Evolutionary conservation across 2,113 vertebrate genomes (phyloP).

Genomic region (Pao palembangensis): DNA sequence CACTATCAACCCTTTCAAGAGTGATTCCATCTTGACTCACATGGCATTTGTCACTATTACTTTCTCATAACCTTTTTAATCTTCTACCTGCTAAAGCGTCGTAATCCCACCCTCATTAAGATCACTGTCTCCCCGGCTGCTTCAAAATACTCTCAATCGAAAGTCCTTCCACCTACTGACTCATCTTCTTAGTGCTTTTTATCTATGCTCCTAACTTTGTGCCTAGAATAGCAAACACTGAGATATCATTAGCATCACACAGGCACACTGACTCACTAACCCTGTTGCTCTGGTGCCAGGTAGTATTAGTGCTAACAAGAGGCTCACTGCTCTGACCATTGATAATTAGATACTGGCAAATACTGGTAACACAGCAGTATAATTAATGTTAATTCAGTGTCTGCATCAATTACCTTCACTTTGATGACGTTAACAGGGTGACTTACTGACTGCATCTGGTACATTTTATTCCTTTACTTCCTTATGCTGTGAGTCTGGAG

Average conservation of each 20-base stretch:
- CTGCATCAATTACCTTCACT: slow-evolving; percentile 39
- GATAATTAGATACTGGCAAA: slow-evolving; percentile 54
- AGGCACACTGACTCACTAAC: slow-evolving; percentile 30
- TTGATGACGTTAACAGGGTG: slow-evolving; percentile 16
- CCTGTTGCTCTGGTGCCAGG: slow-evolving; percentile 46
- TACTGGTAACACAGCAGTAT: slow-evolving; percentile 25
- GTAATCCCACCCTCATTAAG: slow-evolving; percentile 34
- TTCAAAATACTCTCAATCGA: slow-evolving; percentile 27
- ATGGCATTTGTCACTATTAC: slow-evolving; percentile 35
- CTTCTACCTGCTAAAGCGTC: slow-evolving; percentile 26
- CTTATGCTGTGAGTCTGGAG: slow-evolving; percentile 16
- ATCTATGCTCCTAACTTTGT: slow-evolving; percentile 15
- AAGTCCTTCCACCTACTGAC: slow-evolving; percentile 34
- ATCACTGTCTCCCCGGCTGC: slow-evolving; percentile 3
- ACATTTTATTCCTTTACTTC: slow-evolving; percentile 30
- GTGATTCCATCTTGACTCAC: slow-evolving; percentile 32
- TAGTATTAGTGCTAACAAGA: slow-evolving; percentile 60
- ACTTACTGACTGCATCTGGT: slow-evolving; percentile 19
- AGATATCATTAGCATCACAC: slow-evolving; percentile 36
- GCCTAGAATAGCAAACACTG: slow-evolving; percentile 49
- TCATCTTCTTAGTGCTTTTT: slow-evolving; percentile 31
- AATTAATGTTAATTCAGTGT: slow-evolving; percentile 42
- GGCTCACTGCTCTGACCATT: slow-evolving; percentile 45
- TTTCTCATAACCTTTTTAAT: slow-evolving; percentile 19
- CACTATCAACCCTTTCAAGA: not conserved